Percentiles rank a stretch among this genome's conserved stretches.
phyloP scores from a whole-genome alignment of 2,797 vertebrate genomes.

The Tauraco hartlaubi region DNA sequence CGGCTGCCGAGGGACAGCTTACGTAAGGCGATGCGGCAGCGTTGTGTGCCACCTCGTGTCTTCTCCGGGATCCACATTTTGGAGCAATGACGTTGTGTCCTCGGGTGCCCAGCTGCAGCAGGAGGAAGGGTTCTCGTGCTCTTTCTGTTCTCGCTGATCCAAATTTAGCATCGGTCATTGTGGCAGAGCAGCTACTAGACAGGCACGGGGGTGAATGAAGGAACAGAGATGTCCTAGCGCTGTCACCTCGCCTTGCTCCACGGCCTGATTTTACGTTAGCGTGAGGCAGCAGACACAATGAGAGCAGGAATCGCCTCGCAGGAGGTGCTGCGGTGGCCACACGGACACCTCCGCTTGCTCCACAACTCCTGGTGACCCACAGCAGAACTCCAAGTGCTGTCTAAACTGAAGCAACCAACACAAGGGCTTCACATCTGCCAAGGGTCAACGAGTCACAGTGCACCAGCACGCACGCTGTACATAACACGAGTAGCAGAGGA shows the following conservation, averaged over 20 bases:
- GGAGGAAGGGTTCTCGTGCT: neutral
- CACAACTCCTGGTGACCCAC: rapidly evolving
- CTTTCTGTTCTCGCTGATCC: neutral
- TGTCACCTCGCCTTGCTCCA: neutral
- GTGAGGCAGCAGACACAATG: no score
- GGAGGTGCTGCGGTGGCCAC: neutral
- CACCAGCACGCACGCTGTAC: rapidly evolving
- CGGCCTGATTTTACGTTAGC: neutral
- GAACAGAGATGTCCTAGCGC: neutral
- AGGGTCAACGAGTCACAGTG: neutral
- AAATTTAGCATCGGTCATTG: neutral
- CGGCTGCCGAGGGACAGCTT: neutral
- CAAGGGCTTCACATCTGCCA: neutral
- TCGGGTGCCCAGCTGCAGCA: neutral
- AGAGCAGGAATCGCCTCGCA: neutral
- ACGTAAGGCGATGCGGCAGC: neutral
- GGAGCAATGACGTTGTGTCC: neutral
- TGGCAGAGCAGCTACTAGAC: neutral
- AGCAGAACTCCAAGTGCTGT: neutral
- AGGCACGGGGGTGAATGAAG: neutral
- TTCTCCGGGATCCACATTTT: neutral
- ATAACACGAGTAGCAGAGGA: rapidly evolving
- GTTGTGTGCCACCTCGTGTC: slow-evolving; percentile 46
- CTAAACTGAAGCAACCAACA: neutral
- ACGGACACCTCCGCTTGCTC: rapidly evolving